Base-by-base conservation (phyloP, 2,113 vertebrate genomes). In the Pseudolaguvia tuberculata region DNA sequence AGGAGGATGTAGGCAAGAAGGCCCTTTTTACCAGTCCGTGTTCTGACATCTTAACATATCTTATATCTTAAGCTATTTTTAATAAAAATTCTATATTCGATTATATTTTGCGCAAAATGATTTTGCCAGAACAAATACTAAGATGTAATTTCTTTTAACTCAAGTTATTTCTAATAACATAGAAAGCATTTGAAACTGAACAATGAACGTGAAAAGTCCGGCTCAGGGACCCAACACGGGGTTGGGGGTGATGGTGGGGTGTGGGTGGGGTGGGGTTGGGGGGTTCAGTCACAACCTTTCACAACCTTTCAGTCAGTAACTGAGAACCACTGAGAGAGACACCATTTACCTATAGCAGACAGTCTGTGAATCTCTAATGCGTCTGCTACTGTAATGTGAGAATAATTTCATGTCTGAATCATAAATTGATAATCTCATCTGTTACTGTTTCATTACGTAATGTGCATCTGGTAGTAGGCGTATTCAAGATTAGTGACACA, bases 311-410 rank as follows among this genome's bases (percentile, higher is more conserved):
- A 25, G 12, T 23, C 39, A 47, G 62, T 25, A 25, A 47, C n/a
- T 15, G 62, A 65, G n/a, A 42, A 42, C 20, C 20, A 62, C 11
- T 42, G 20, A 42, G n/a, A n/a, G 20, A 42, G n/a, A n/a, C 39
- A 65, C 39, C 62, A 65, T 47, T 45, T 65, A 66, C 14, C 13
- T 14, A 48, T 42, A n/a, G 14, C 23, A 58, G 15, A 27, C 35
- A 71, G 12, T 73, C 57, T 73, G 29, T 52, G 39, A 4, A 52
- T 63, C 51, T 52, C n/a, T 61, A 53, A 73, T 65, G 31, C n/a
- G 51, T 39, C 25, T 7, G 23, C 9, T 27, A 50, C 18, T 20
- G 3, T 29, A 50, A 67, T 29, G 63, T 67, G 63, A 20, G 20
- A 50, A 29, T 67, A 67, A 67, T 65, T 21, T 25, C 7, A 58